Evolutionary conservation across 2,888 invertebrate genomes (phyloP), one percentile per base, ranked within the genome.

Genomic region (Thera britannica): DNA sequence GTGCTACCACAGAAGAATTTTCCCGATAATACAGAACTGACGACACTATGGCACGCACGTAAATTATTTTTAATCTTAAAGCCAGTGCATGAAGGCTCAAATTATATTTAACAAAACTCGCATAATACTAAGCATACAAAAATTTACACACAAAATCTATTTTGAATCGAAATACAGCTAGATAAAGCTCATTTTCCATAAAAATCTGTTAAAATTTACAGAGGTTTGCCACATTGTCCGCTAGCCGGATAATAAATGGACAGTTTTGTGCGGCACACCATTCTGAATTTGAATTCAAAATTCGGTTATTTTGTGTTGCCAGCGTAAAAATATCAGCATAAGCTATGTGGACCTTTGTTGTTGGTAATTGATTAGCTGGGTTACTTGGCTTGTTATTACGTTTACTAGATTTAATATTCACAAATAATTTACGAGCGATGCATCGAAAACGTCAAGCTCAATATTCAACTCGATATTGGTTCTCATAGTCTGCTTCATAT

Each of bases 171-270:
- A 60, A 36, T 11, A 3, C 49, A 36, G 36, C 12, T 12, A 12
- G 2, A 23, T 44, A 57, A 49, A 54, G 58, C 52, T 56, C 11
- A 57, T 52, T 61, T 64, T 68, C 41, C 44, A 54, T 58, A 9
- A 49, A 58, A 62, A 12, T 38, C 6, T 48, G 58, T 61, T 34
- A 70, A 63, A 55, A 65, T 58, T 68, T 54, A 58, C 60, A 51
- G 55, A 58, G 55, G 41, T 46, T 68, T 65, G 64, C 62, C 68
- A 63, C 74, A 71, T 67, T 76, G 72, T 74, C 75, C 78, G 71
- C 75, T 75, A 75, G 73, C 70, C 72, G 71, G 70, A 75, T 81
- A 82, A 84, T 80, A 75, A 83, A 85, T 82, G 78, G 59, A 67
- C 73, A 75, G 75, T 73, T 81, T 79, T 74, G 76, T 74, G 65